Evolutionary conservation across 2,113 vertebrate genomes (phyloP).

Genomic region (Hippocampus comes): DNA sequence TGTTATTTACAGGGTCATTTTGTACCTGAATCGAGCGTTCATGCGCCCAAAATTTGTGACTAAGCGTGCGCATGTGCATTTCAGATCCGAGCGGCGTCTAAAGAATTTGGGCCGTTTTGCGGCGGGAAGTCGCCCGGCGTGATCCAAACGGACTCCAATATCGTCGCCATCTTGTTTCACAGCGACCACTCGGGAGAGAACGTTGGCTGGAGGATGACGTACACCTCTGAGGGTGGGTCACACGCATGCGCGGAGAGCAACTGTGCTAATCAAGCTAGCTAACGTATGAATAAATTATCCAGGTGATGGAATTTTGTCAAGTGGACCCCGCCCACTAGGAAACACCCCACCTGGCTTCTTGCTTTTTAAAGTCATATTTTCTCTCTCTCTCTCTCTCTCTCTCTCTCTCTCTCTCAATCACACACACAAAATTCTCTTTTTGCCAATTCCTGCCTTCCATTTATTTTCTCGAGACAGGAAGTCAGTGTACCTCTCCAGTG

Average conservation of each 20-base stretch:
- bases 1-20: no score
- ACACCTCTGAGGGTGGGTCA: slow-evolving; percentile 54
- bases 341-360: neutral
- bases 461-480: slow-evolving; percentile 68
- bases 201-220: slow-evolving; percentile 84
- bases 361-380: neutral
- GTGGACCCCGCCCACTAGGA: no score
- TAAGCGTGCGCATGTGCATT: slow-evolving; percentile 8
- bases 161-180: slow-evolving; percentile 78
- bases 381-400: no score
- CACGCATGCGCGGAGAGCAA: no score
- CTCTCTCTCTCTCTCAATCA: no score
- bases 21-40: neutral
- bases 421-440: neutral
- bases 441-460: neutral
- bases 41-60: neutral
- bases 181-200: slow-evolving; percentile 92
- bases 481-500: slow-evolving; percentile 72
- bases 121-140: slow-evolving; percentile 79
- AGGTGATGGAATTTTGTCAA: no score
- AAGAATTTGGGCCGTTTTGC: slow-evolving; percentile 83
- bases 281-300: no score
- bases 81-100: slow-evolving; percentile 79
- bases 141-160: slow-evolving; percentile 79
- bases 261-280: no score